phyloP scores from a whole-genome alignment of 2,888 invertebrate genomes.

The Volucella inflata region DNA sequence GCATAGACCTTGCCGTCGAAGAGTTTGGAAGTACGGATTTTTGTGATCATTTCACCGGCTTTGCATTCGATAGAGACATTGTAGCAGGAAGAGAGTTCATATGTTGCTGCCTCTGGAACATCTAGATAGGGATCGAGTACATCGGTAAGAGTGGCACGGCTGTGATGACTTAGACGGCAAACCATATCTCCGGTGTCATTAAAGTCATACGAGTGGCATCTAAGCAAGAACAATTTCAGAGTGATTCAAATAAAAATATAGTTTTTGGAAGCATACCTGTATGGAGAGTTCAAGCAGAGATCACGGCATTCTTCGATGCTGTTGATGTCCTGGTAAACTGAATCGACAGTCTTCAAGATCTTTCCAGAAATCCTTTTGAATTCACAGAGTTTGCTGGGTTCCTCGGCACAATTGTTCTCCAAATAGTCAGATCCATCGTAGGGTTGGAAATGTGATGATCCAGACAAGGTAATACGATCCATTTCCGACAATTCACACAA shows the following conservation, averaged over 20 bases:
- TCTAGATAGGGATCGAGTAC: slow-evolving; percentile 95
- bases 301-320: slow-evolving; percentile 95
- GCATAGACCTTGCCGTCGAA: slow-evolving; percentile 98
- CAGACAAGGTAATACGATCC: slow-evolving; percentile 95
- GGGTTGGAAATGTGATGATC: slow-evolving; percentile 90
- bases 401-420: slow-evolving; percentile 96
- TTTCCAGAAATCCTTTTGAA: slow-evolving; percentile 95
- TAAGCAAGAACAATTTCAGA: slow-evolving; percentile 75
- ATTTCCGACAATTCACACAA: slow-evolving; percentile 95
- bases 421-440: slow-evolving; percentile 91
- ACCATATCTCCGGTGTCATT: slow-evolving; percentile 97
- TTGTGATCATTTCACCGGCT: slow-evolving; percentile 95
- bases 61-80: slow-evolving; percentile 96
- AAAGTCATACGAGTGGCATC: slow-evolving; percentile 97
- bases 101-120: slow-evolving; percentile 95
- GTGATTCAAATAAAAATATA: not conserved
- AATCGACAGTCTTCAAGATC: slow-evolving; percentile 96
- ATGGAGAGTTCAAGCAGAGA: slow-evolving; percentile 94
- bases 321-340: slow-evolving; percentile 94
- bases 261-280: slow-evolving; percentile 84
- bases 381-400: slow-evolving; percentile 96
- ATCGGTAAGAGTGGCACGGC: slow-evolving; percentile 93
- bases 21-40: slow-evolving; percentile 94
- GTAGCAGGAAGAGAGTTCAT: slow-evolving; percentile 95
- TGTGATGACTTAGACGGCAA: slow-evolving; percentile 95